Evolutionary conservation across 2,888 invertebrate species (phyloP).

Genomic region (Volucella zonaria): DNA sequence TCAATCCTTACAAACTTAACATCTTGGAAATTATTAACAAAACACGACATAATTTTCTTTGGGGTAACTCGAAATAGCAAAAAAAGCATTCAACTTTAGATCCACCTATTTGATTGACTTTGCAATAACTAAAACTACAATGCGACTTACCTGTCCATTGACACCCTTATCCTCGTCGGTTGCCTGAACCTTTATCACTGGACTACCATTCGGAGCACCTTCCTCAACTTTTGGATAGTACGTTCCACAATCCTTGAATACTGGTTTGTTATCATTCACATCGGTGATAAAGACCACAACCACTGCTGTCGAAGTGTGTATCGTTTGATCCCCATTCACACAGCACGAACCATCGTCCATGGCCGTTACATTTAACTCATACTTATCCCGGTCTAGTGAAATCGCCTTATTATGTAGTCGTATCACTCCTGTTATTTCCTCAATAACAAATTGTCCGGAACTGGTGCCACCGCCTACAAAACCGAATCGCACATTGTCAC

Average conservation of each 20-base stretch:
- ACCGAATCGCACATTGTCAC: conserved; percentile 96
- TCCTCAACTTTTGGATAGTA: conserved; percentile 97
- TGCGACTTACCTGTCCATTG: conserved; percentile 88
- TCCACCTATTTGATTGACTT: background rate
- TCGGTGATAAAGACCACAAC: conserved; percentile 98
- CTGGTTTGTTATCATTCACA: conserved; percentile 98
- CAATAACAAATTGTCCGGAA: conserved; percentile 96
- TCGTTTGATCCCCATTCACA: conserved; percentile 92
- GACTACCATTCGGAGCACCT: conserved; percentile 96
- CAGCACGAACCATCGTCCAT: conserved; percentile 99
- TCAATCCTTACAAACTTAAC: no score
- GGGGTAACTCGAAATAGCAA: no score
- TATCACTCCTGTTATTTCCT: conserved; percentile 97
- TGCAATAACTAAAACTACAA: background rate
- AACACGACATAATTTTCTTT: no score
- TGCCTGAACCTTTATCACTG: conserved; percentile 96
- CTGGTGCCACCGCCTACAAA: conserved; percentile 95
- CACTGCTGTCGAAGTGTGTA: conserved; percentile 96
- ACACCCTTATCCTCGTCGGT: conserved; percentile 98
- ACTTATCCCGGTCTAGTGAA: conserved; percentile 94
- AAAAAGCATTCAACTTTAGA: background rate
- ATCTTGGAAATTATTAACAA: no score
- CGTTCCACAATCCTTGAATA: conserved; percentile 95
- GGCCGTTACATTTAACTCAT: conserved; percentile 97
- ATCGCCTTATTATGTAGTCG: conserved; percentile 94